A percentile compares a stretch with the other conserved stretches of the same genome.
Conservation (phyloP, 2,797 vertebrate species). For the Arrhamphus sclerolepis region DNA sequence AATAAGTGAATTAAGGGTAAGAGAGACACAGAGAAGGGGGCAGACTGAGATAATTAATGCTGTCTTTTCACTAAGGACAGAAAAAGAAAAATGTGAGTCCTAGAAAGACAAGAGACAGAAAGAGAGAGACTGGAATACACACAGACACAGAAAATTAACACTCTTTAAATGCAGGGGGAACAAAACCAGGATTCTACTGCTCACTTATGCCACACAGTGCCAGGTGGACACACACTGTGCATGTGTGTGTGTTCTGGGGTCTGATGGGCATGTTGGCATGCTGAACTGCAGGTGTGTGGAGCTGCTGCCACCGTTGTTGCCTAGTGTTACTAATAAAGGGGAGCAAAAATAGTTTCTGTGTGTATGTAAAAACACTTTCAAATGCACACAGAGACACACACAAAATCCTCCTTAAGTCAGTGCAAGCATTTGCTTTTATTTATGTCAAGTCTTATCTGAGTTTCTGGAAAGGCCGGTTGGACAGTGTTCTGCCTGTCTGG, state of each 20-base stretch:
- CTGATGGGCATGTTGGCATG: slow-evolving; percentile 63
- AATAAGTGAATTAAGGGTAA: slow-evolving; percentile 61
- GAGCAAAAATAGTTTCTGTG: slow-evolving; percentile 53
- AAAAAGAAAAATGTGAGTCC: slow-evolving; percentile 28
- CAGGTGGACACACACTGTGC: slow-evolving; percentile 58
- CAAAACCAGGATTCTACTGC: slow-evolving; percentile 69
- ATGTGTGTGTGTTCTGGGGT: slow-evolving; percentile 22
- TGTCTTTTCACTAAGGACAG: slow-evolving; percentile 55
- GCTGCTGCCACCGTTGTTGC: slow-evolving; percentile 63
- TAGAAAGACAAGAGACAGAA: slow-evolving; percentile 28
- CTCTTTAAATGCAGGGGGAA: slow-evolving; percentile 49
- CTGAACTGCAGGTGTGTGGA: slow-evolving; percentile 69
- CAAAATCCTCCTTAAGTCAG: slow-evolving; percentile 42
- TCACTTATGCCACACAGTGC: slow-evolving; percentile 45
- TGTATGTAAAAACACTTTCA: slow-evolving; percentile 11
- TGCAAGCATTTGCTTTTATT: slow-evolving; percentile 45
- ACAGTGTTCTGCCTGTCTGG: slow-evolving; percentile 41
- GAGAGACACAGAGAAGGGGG: slow-evolving; percentile 33
- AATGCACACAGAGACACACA: slow-evolving; percentile 11
- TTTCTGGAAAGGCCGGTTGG: slow-evolving; percentile 61
- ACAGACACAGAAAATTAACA: slow-evolving; percentile 46
- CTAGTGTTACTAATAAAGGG: slow-evolving; percentile 51
- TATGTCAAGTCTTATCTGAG: slow-evolving; percentile 48
- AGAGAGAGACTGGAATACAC: slow-evolving; percentile 31
- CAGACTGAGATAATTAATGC: slow-evolving; percentile 67